Evolutionary conservation across 1,140 invertebrate species (phyloP).

Genomic region (Bombus sylvicola): DNA sequence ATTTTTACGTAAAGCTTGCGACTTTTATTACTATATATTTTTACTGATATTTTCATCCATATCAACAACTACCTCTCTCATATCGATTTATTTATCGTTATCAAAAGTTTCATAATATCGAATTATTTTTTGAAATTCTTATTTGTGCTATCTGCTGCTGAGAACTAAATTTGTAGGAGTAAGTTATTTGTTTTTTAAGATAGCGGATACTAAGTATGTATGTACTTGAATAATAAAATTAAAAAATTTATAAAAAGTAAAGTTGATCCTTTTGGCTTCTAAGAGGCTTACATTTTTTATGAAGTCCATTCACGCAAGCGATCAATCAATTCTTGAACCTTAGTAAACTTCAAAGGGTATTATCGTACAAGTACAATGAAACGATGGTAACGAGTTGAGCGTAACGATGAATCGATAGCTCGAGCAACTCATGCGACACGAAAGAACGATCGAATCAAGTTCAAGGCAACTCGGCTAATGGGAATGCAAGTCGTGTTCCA

Average conservation of each 20-base stretch:
- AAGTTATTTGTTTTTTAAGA: not conserved
- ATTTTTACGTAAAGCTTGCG: too few species aligned
- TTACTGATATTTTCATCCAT: not conserved
- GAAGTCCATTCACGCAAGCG: not conserved
- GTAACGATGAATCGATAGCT: conserved; percentile 5
- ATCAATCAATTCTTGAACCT: not conserved
- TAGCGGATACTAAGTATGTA: too few species aligned
- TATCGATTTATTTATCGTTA: not conserved
- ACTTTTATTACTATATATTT: too few species aligned
- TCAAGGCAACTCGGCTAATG: conserved; percentile 71
- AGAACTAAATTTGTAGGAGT: not conserved
- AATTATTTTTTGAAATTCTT: too few species aligned
- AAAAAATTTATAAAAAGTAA: not conserved
- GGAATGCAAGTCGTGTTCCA: conserved; percentile 60
- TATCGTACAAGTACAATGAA: conserved; percentile 26
- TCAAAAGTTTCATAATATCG: not conserved
- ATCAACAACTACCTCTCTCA: not conserved
- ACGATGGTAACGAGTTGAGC: not conserved
- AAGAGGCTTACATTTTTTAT: not conserved
- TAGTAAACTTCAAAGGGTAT: not conserved
- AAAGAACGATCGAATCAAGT: conserved; percentile 67
- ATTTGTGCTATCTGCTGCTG: too few species aligned
- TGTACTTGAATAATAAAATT: not conserved
- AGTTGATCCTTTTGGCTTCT: not conserved
- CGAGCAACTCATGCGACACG: not conserved